Percentiles rank a stretch among this genome's conserved stretches.
These are phyloP conservation scores for Nemoura dubitans DNA, from an alignment of 2,888 invertebrate species.

Conservation along the genomic window DNA sequence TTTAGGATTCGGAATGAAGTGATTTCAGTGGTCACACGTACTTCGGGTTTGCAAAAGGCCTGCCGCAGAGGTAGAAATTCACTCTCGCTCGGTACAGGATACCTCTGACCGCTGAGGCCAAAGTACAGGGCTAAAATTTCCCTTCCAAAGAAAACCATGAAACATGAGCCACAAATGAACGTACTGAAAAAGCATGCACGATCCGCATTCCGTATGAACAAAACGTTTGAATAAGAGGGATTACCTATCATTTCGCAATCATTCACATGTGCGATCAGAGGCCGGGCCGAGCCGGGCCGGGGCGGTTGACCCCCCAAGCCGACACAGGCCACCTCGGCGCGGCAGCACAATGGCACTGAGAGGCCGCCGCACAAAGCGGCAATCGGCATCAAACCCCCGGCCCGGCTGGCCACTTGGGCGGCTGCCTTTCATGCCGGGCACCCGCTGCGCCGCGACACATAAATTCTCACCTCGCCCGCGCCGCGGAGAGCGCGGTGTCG, in stretches of 20 bases:
- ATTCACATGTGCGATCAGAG: conserved; percentile 1
- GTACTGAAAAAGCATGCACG: no score
- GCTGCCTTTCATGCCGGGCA: conserved; percentile 9
- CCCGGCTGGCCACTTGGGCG: not conserved
- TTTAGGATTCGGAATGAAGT: no score
- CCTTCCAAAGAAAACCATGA: no score
- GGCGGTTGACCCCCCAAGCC: conserved; percentile 19
- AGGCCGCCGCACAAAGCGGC: conserved; percentile 27
- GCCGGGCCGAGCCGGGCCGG: no score
- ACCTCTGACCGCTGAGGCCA: no score
- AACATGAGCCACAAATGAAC: no score
- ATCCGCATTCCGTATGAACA: no score
- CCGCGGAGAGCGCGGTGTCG: not conserved
- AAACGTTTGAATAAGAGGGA: not conserved
- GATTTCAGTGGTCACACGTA: no score
- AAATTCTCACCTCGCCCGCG: conserved; percentile 42
- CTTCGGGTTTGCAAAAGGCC: no score
- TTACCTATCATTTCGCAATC: conserved; percentile 19
- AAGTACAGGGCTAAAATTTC: no score
- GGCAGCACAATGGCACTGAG: conserved; percentile 8
- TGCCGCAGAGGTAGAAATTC: no score
- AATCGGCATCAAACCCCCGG: not conserved
- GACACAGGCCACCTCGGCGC: conserved; percentile 25
- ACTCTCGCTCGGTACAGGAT: no score
- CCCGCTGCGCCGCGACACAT: conserved; percentile 33